These are phyloP conservation scores for Poecilia gillii DNA, from an alignment of 2,797 vertebrate species.

Conservation along the genomic window DNA sequence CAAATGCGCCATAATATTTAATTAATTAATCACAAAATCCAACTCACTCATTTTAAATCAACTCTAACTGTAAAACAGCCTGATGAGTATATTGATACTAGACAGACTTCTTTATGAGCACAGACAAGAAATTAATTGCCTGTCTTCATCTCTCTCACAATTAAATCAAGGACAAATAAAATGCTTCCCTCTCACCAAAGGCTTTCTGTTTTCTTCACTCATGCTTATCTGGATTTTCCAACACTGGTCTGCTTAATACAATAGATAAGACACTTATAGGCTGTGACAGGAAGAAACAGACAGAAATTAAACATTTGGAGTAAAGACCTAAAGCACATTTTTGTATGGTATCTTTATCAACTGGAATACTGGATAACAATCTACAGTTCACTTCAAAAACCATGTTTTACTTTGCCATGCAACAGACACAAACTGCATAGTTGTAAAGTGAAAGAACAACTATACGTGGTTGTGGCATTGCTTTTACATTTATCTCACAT, in stretches of 20 bases:
- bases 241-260: slow-evolving; percentile 7
- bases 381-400: not conserved
- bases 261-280: not conserved
- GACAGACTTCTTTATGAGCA: slow-evolving; percentile 9
- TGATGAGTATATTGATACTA: slow-evolving; percentile 23
- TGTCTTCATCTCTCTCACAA: slow-evolving; percentile 23
- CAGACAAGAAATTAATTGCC: slow-evolving; percentile 24
- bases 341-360: not conserved
- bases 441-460: not conserved
- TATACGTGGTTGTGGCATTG: not conserved
- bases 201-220: slow-evolving; percentile 22
- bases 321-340: not conserved
- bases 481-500: not conserved
- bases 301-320: not conserved
- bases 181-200: slow-evolving; percentile 23
- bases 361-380: not conserved
- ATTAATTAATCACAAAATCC: slow-evolving; percentile 16
- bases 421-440: not conserved
- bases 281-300: not conserved
- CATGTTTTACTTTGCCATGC: not conserved
- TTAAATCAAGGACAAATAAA: slow-evolving; percentile 33
- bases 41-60: slow-evolving; percentile 13
- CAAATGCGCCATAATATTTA: not conserved
- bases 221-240: slow-evolving; percentile 22
- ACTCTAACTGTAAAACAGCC: slow-evolving; percentile 24